Evolutionary conservation across 2,888 invertebrate species (phyloP).

Genomic region (Apoda limacodes): DNA sequence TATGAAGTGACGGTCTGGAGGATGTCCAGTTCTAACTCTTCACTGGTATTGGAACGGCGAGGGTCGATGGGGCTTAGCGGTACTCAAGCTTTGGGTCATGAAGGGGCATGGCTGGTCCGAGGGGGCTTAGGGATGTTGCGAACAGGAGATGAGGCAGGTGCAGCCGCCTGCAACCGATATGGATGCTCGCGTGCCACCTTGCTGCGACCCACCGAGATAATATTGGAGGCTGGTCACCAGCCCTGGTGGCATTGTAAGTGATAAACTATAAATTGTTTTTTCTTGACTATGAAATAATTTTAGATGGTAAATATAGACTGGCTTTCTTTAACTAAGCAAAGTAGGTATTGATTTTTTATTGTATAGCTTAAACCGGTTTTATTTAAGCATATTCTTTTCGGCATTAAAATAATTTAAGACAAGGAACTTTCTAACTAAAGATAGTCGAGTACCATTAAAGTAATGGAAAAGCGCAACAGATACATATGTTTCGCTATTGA

Average conservation of each 20-base stretch:
- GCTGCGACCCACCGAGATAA: constrained; percentile 45
- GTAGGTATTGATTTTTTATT: no score
- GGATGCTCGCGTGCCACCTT: constrained; percentile 50
- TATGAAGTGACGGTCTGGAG: constrained; percentile 60
- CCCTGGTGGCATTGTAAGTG: constrained; percentile 59
- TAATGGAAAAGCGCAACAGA: background rate
- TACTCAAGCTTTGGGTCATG: constrained; percentile 40
- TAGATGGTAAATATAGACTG: no score
- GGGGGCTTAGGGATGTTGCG: constrained; percentile 39
- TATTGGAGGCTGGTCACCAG: constrained; percentile 41
- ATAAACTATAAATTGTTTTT: no score
- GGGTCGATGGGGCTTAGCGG: constrained; percentile 50
- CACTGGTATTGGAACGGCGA: constrained; percentile 43
- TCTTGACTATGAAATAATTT: no score
- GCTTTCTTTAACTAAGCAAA: no score
- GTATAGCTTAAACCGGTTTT: no score
- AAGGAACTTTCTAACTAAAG: no score
- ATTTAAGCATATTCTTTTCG: no score
- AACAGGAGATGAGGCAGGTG: constrained; percentile 52
- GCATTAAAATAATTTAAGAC: no score
- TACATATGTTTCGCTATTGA: no score
- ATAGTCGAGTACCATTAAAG: no score
- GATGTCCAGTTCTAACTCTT: constrained; percentile 51
- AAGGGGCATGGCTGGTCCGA: constrained; percentile 36
- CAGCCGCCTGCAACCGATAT: constrained; percentile 54